Evolutionary conservation across 2,888 invertebrate species (phyloP).

Genomic region (Callimorpha dominula): DNA sequence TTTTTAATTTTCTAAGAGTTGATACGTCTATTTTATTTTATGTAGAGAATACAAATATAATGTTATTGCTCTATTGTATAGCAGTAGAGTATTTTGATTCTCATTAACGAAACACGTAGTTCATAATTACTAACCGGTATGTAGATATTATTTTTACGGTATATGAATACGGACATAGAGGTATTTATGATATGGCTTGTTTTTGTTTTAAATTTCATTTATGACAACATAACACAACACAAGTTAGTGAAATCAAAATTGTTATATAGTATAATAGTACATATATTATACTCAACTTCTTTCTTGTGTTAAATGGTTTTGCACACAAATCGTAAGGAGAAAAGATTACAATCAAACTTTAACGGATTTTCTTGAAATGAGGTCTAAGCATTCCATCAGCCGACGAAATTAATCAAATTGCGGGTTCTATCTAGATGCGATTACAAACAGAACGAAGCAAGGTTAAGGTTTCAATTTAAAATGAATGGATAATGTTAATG

Average conservation of each 20-base stretch:
- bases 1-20: neutral
- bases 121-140: neutral
- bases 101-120: neutral
- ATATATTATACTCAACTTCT: too few species aligned
- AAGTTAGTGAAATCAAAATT: too few species aligned
- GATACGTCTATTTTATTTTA: neutral
- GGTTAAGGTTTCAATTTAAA: neutral
- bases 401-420: neutral
- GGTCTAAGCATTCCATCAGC: neutral
- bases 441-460: neutral
- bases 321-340: too few species aligned
- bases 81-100: neutral
- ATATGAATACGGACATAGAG: too few species aligned
- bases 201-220: too few species aligned
- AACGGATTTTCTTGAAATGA: neutral
- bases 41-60: neutral
- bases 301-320: neutral
- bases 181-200: too few species aligned
- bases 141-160: too few species aligned
- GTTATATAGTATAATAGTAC: too few species aligned
- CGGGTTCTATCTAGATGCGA: neutral
- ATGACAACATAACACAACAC: too few species aligned
- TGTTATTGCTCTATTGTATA: too few species aligned
- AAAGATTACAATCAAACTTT: too few species aligned
- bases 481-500: neutral